These are phyloP conservation scores for Lepidochitona cinerea DNA, from an alignment of 2,888 invertebrate species.

Conservation along the genomic window DNA sequence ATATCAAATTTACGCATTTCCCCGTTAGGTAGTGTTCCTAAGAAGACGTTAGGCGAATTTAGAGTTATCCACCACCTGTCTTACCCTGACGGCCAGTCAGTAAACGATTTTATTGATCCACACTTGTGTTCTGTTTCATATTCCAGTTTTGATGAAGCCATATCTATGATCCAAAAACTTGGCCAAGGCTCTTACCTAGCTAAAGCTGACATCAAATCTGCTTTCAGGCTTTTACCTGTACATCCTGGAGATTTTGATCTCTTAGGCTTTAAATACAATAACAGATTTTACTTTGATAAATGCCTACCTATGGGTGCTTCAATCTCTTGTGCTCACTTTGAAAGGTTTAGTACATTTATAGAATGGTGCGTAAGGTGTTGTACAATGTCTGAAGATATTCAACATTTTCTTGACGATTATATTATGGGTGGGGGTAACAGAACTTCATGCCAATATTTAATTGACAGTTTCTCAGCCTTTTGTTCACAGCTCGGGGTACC, in stretches of 20 bases:
- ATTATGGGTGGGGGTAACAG: not conserved
- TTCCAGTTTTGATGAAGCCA: slow-evolving; percentile 10
- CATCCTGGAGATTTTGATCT: slow-evolving; percentile 24
- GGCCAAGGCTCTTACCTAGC: slow-evolving; percentile 13
- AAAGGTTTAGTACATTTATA: slow-evolving; percentile 18
- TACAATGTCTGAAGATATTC: not conserved
- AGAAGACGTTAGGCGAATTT: slow-evolving; percentile 19
- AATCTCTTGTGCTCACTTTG: slow-evolving; percentile 12
- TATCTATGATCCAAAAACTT: slow-evolving; percentile 10
- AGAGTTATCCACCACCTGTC: slow-evolving; percentile 26
- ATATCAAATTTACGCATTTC: slow-evolving; percentile 1
- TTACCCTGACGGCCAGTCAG: slow-evolving; percentile 13
- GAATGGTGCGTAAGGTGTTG: not conserved
- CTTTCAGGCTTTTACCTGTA: slow-evolving; percentile 26
- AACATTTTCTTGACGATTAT: not conserved
- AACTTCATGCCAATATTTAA: not conserved
- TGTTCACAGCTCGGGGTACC: not conserved
- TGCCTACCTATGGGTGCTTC: slow-evolving; percentile 17
- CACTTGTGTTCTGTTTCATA: slow-evolving; percentile 8
- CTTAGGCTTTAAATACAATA: slow-evolving; percentile 21
- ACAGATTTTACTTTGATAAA: slow-evolving; percentile 20
- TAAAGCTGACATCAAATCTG: slow-evolving; percentile 29
- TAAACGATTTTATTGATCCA: slow-evolving; percentile 20
- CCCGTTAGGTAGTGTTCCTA: slow-evolving; percentile 22
- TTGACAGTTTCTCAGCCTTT: not conserved